Conservation (phyloP, 2,797 vertebrate genomes). For the Pseudochirops cupreus region DNA sequence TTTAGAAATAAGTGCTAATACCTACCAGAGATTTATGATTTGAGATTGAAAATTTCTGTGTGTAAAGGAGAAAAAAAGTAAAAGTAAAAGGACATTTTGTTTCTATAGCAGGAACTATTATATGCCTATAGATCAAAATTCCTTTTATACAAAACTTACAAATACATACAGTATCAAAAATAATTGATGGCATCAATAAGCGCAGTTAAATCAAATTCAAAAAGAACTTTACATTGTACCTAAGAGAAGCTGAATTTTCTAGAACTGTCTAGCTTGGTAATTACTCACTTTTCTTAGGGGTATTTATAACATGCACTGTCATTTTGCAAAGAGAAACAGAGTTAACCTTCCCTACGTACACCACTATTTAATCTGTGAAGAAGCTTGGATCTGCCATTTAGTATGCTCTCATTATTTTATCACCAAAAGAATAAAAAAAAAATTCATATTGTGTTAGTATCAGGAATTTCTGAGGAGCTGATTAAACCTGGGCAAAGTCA, state of each 20-base stretch:
- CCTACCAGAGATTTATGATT: slow-evolving; percentile 19
- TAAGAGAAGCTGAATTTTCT: neutral
- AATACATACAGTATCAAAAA: neutral
- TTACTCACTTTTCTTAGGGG: neutral
- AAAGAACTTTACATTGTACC: neutral
- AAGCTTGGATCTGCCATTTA: neutral
- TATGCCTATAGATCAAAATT: neutral
- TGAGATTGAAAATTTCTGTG: neutral
- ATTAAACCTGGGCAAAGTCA: neutral
- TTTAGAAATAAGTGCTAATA: slow-evolving; percentile 51
- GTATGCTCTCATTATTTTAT: neutral
- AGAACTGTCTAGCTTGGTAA: neutral
- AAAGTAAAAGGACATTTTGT: neutral
- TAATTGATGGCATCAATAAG: neutral
- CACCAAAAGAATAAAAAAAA: neutral
- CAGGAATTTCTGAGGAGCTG: neutral
- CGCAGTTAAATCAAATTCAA: neutral
- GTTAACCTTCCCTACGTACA: neutral
- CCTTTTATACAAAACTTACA: neutral
- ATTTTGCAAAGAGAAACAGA: neutral
- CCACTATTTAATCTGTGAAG: neutral
- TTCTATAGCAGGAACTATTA: neutral
- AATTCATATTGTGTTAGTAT: neutral
- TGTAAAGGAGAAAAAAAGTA: neutral
- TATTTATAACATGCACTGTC: neutral